Evolutionary conservation across 2,113 vertebrate species (phyloP).

Genomic region (Serinus canaria): DNA sequence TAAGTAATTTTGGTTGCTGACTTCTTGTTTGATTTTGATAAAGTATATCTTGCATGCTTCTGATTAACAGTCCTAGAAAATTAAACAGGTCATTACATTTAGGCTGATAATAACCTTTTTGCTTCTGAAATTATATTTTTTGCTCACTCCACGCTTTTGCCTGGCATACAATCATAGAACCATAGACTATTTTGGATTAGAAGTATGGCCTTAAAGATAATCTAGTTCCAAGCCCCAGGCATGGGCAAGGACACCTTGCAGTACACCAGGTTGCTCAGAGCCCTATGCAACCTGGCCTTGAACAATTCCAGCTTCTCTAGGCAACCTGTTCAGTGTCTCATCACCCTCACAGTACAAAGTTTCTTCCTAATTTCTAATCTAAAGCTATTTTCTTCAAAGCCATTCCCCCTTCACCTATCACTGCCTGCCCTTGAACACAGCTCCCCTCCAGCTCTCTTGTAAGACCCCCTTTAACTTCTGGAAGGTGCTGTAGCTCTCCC

Average conservation of each 20-base stretch:
- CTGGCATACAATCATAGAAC: neutral
- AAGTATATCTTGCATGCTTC: conserved; percentile 13
- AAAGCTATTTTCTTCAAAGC: neutral
- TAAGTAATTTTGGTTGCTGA: conserved; percentile 29
- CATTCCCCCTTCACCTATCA: neutral
- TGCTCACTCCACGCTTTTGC: neutral
- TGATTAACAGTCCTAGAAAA: conserved; percentile 43
- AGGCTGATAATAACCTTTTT: neutral
- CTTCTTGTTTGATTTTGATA: conserved; percentile 41
- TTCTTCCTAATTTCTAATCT: neutral
- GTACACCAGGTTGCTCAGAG: neutral
- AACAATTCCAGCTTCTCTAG: neutral
- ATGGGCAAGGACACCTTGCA: neutral
- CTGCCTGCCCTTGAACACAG: neutral
- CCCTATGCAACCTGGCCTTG: neutral
- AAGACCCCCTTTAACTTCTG: neutral
- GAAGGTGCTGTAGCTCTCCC: neutral
- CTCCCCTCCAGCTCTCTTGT: neutral
- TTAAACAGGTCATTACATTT: conserved; percentile 1
- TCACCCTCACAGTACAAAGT: neutral
- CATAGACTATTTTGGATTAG: neutral
- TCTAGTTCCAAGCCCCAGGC: neutral
- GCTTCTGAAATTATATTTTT: neutral
- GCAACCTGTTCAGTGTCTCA: neutral
- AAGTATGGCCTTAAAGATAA: neutral